A percentile compares a stretch with the other conserved stretches of the same genome.
phyloP scores from a whole-genome alignment of 2,113 vertebrate species.

The Apodemus sylvaticus region DNA sequence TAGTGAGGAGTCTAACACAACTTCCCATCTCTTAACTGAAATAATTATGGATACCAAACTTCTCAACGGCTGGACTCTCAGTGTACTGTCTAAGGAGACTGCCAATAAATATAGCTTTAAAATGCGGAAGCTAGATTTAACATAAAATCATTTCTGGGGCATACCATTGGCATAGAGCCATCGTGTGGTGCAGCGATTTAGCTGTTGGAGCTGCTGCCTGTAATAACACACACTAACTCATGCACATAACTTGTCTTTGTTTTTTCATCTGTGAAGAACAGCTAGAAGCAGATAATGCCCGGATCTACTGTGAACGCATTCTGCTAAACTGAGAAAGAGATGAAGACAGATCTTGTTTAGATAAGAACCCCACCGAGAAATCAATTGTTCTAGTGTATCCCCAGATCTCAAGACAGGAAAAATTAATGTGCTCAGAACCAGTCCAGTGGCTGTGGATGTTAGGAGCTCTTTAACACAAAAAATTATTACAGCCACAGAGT shows the following conservation, averaged over 20 bases:
- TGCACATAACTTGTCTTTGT: not conserved
- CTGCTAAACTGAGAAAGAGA: slow-evolving; percentile 70
- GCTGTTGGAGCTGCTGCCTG: accelerated
- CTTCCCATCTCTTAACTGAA: not conserved
- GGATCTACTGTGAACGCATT: not conserved
- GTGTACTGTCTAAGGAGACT: not conserved
- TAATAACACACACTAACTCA: not conserved
- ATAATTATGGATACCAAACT: not conserved
- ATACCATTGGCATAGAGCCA: not conserved
- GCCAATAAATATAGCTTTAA: not conserved
- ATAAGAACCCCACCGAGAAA: slow-evolving; percentile 75
- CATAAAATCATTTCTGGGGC: slow-evolving; percentile 6
- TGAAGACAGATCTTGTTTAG: slow-evolving; percentile 80
- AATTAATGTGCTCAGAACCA: slow-evolving; percentile 69
- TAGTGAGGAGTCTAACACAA: not conserved
- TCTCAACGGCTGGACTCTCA: not conserved
- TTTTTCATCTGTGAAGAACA: slow-evolving; percentile 54
- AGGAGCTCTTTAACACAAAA: slow-evolving; percentile 68
- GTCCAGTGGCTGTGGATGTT: slow-evolving; percentile 22
- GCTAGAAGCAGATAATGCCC: slow-evolving; percentile 51
- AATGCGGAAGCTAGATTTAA: slow-evolving; percentile 27
- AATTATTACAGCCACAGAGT: slow-evolving; percentile 46
- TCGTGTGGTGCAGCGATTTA: not conserved
- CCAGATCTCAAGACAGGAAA: slow-evolving; percentile 68
- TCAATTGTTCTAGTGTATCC: slow-evolving; percentile 63